Evolutionary conservation across 2,113 vertebrate genomes (phyloP).

Genomic region (Felis chaus): DNA sequence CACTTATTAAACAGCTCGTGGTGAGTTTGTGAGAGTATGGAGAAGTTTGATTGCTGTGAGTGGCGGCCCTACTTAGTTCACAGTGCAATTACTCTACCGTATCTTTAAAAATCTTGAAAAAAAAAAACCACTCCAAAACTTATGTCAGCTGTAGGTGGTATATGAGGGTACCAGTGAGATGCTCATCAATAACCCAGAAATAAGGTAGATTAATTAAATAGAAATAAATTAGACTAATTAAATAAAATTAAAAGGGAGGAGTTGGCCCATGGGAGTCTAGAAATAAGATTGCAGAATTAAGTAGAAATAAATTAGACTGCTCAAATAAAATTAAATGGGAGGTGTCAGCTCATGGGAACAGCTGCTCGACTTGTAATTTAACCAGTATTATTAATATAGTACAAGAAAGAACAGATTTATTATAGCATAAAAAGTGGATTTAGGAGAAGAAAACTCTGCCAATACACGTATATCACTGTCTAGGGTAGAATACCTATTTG

Average conservation of each 20-base stretch:
- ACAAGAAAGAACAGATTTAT: background rate
- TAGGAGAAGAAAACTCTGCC: background rate
- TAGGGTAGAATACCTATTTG: background rate
- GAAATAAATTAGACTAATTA: constrained; percentile 63
- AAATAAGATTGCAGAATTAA: constrained; percentile 55
- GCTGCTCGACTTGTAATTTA: constrained; percentile 52
- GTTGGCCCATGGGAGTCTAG: constrained; percentile 43
- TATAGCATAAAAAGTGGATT: background rate
- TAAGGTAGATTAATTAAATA: constrained; percentile 59
- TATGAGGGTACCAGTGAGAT: background rate
- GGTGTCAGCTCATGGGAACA: constrained; percentile 12
- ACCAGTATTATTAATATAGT: background rate
- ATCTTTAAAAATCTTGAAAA: background rate
- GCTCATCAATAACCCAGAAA: background rate
- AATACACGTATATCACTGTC: background rate
- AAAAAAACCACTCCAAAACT: background rate
- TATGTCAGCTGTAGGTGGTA: background rate
- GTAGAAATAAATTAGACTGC: constrained; percentile 56
- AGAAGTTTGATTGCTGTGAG: background rate
- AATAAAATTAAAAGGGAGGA: constrained; percentile 48
- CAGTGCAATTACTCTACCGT: background rate
- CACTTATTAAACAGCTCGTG: background rate
- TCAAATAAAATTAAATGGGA: constrained; percentile 59
- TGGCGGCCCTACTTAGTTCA: background rate
- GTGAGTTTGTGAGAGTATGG: background rate